Conservation (phyloP, 2,888 invertebrate species). For the Hedya salicella region DNA sequence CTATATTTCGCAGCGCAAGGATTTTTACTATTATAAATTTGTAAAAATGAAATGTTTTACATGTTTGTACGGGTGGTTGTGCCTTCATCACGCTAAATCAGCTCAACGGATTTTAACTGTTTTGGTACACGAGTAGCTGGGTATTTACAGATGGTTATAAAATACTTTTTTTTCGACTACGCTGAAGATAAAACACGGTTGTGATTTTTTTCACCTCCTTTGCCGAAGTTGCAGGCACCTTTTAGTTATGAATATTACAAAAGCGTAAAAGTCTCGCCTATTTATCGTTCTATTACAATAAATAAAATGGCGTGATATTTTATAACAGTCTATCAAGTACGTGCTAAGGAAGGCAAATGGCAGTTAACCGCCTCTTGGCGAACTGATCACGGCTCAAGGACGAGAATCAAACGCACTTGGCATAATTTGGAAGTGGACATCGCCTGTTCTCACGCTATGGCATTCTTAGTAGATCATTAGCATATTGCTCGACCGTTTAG, state of each 20-base stretch:
- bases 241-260: background rate
- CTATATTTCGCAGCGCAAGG: too few relatives aligned
- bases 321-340: slow-evolving; percentile 56
- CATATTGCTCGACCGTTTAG: slow-evolving; percentile 48
- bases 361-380: slow-evolving; percentile 57
- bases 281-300: slow-evolving; percentile 31
- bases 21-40: too few relatives aligned
- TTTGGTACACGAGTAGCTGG: too few relatives aligned
- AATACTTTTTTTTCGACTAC: too few relatives aligned
- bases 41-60: too few relatives aligned
- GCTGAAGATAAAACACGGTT: too few relatives aligned
- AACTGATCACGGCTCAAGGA: slow-evolving; percentile 81
- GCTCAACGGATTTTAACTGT: too few relatives aligned
- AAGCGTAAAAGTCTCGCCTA: slow-evolving; percentile 3
- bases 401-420: slow-evolving; percentile 75
- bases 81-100: too few relatives aligned
- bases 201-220: too few relatives aligned
- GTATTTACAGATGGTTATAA: too few relatives aligned
- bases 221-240: too few relatives aligned
- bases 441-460: slow-evolving; percentile 78
- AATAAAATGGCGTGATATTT: slow-evolving; percentile 44
- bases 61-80: too few relatives aligned
- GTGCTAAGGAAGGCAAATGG: slow-evolving; percentile 67
- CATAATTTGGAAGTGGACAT: slow-evolving; percentile 76
- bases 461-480: slow-evolving; percentile 63